phyloP scores from a whole-genome alignment of 2,888 invertebrate genomes.

The Orthosia gracilis region DNA sequence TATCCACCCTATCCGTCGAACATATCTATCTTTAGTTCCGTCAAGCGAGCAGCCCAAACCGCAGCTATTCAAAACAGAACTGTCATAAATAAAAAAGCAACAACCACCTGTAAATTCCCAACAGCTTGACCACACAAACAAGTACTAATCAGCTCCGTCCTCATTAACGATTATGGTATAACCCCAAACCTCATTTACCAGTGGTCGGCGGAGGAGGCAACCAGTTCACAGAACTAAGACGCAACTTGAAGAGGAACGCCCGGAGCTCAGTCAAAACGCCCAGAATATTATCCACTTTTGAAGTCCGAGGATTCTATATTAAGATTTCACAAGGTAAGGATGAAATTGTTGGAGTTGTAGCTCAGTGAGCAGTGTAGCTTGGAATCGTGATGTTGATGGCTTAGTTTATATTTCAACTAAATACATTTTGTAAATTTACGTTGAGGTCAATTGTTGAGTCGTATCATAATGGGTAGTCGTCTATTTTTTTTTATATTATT shows the following conservation, averaged over 20 bases:
- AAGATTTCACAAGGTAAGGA: constrained; percentile 90
- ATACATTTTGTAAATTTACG: background rate
- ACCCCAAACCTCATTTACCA: constrained; percentile 62
- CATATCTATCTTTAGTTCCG: too few relatives aligned
- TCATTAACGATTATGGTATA: constrained; percentile 44
- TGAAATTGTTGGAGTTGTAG: constrained; percentile 6
- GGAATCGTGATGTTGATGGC: background rate
- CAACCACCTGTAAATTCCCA: background rate
- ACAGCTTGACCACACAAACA: constrained; percentile 24
- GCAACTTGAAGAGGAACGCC: constrained; percentile 91
- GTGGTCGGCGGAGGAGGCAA: constrained; percentile 94
- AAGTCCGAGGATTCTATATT: constrained; percentile 93
- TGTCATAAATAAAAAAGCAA: background rate
- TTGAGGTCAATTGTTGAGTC: background rate
- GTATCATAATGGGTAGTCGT: background rate
- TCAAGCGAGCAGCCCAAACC: too few relatives aligned
- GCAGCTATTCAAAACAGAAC: constrained; percentile 3
- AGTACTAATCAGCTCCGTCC: constrained; percentile 39
- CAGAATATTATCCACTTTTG: constrained; percentile 91
- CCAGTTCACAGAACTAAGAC: constrained; percentile 93
- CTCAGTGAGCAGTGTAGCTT: background rate
- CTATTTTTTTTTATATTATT: too few relatives aligned
- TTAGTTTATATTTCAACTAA: background rate
- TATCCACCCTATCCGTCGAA: too few relatives aligned
- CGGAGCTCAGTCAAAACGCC: constrained; percentile 90